A percentile compares a stretch with the other conserved stretches of the same genome.
These are phyloP conservation scores for Rhagonycha fulva DNA, from an alignment of 2,888 invertebrate species.

Conservation along the genomic window DNA sequence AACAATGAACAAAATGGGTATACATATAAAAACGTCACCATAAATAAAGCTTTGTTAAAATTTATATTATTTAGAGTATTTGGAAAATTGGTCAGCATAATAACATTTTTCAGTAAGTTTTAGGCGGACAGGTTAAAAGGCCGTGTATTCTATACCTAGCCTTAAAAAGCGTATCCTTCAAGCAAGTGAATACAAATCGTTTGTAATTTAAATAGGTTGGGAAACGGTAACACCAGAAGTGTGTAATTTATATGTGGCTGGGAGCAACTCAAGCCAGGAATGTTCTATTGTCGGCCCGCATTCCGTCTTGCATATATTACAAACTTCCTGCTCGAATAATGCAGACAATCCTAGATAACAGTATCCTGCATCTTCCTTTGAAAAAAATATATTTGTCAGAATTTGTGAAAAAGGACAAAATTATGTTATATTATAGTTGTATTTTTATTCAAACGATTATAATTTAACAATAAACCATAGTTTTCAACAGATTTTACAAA, in stretches of 20 bases:
- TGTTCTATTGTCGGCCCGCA: conserved; percentile 37
- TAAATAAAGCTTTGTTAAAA: background rate
- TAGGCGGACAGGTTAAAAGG: background rate
- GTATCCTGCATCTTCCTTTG: conserved; percentile 39
- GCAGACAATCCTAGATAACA: conserved; percentile 43
- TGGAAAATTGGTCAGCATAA: background rate
- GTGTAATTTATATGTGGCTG: conserved; percentile 36
- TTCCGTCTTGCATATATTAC: conserved; percentile 41
- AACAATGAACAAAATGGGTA: background rate
- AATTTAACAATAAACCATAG: background rate
- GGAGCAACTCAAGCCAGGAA: conserved; percentile 31
- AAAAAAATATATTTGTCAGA: conserved; percentile 41
- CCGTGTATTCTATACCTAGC: background rate
- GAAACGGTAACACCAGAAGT: conserved; percentile 28
- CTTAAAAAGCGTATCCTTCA: conserved; percentile 16
- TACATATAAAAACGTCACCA: background rate
- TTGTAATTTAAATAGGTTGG: conserved; percentile 32
- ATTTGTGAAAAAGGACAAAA: conserved; percentile 24
- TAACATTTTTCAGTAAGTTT: background rate
- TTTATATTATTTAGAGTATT: background rate
- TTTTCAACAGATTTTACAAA: background rate
- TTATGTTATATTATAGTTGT: background rate
- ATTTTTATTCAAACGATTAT: background rate
- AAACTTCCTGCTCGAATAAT: conserved; percentile 38
- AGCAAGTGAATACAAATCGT: conserved; percentile 29